Evolutionary conservation across 2,888 invertebrate species (phyloP), one percentile per base, ranked within the genome.

Genomic region (Himalopsyche kuldschensis): DNA sequence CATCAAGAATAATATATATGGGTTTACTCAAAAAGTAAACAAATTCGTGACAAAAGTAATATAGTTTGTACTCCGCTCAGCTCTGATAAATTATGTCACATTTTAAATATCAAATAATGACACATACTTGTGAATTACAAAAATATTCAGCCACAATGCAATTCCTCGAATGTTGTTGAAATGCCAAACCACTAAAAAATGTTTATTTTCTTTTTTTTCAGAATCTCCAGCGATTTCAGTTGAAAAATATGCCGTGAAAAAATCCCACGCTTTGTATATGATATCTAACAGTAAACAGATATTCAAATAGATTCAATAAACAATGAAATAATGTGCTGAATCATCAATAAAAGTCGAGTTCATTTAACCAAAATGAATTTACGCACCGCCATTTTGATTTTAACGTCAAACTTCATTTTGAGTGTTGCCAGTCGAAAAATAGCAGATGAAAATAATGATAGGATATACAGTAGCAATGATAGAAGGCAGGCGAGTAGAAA

Each of bases 331-430:
- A 27, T 27, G 27, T 69, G 10, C 11, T 69, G 27, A 69, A 69
- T 15, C 15, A 11, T 5, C 24, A 20, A 55, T 24, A 20, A 20
- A 55, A 20, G n/a, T 55, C 6, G n/a, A 55, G 20, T 41, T 41
- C 41, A 41, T 41, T 41, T 41, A 46, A 8, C 27, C 31, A 84
- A 75, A 55, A 84, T 84, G 84, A 80, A 84, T 46, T 32, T 82
- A 15, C 75, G 75, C 24, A 78, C 47, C 8, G 80, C 80, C 41
- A 32, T 84, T 20, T 82, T 84, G 46, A 55, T 84, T 75, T 17
- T 84, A 55, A 77, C 30, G 31, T 78, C 84, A 46, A 78, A 84
- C 31, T 30, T 84, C 27, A 32, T 84, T 10, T 32, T 84, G 11
- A 75, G 79, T 31, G 47, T 47, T 27, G 84, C 80, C 30, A 78